Percentiles rank a stretch among this genome's conserved stretches.
Evolutionary conservation across 2,888 invertebrate genomes (phyloP).

Genomic region (Baccha elongata): DNA sequence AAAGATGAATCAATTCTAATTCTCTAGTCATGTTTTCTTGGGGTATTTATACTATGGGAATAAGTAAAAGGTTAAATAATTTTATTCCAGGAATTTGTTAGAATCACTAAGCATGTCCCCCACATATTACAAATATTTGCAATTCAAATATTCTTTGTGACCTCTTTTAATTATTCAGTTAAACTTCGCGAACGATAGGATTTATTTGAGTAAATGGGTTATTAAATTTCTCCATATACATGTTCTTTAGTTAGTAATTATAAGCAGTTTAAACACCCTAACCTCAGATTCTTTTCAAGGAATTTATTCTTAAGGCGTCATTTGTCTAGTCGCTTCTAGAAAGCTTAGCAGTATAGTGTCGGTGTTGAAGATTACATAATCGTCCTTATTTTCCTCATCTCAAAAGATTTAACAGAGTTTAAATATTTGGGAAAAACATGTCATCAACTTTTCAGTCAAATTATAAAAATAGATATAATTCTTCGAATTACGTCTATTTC

Average conservation of each 20-base stretch:
- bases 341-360: slow-evolving; percentile 12
- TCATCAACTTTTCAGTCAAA: background rate
- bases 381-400: background rate
- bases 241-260: too few species aligned
- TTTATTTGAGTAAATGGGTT: slow-evolving; percentile 1
- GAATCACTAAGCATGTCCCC: background rate
- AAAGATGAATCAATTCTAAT: slow-evolving; percentile 20
- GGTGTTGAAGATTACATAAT: slow-evolving; percentile 8
- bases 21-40: background rate
- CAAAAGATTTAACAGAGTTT: background rate
- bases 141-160: slow-evolving; percentile 27
- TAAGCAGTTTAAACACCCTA: background rate
- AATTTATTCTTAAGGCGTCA: background rate
- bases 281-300: background rate
- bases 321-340: slow-evolving; percentile 15
- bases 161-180: slow-evolving; percentile 22
- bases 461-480: too few species aligned
- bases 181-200: too few species aligned
- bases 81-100: slow-evolving; percentile 6
- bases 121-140: slow-evolving; percentile 1
- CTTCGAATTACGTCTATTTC: too few species aligned
- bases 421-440: background rate
- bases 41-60: slow-evolving; percentile 6
- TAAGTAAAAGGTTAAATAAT: slow-evolving; percentile 8
- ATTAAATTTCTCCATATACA: background rate